phyloP scores from a whole-genome alignment of 2,888 invertebrate genomes.

The Eudasyphora cyanicolor region DNA sequence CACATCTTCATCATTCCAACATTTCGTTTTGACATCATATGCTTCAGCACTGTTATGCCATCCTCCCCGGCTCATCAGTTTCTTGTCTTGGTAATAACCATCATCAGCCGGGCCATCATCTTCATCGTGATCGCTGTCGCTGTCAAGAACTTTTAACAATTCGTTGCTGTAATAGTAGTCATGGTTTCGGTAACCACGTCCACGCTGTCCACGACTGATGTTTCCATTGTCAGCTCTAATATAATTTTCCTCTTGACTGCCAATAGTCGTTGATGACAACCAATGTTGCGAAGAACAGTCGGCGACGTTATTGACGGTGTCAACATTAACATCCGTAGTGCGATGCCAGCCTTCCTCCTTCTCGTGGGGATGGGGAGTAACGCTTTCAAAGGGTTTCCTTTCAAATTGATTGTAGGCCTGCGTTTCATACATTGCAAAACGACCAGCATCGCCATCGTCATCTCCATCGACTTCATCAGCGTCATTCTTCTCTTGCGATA shows the following conservation, averaged over 20 bases:
- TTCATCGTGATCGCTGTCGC: slow-evolving; percentile 5
- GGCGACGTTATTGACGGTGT: no score
- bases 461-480: neutral
- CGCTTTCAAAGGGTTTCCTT: slow-evolving; percentile 25
- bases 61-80: neutral
- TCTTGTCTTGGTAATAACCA: slow-evolving; percentile 12
- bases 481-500: slow-evolving; percentile 54
- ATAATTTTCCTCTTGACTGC: slow-evolving; percentile 56
- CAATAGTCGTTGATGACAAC: slow-evolving; percentile 31
- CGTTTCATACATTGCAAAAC: neutral
- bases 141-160: neutral
- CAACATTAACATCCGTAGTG: no score
- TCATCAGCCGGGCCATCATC: slow-evolving; percentile 4
- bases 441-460: neutral
- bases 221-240: slow-evolving; percentile 39
- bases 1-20: slow-evolving; percentile 4
- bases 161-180: slow-evolving; percentile 24
- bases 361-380: no score
- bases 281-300: neutral
- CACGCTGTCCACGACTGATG: neutral
- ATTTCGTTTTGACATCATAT: slow-evolving; percentile 10
- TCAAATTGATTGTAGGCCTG: slow-evolving; percentile 48
- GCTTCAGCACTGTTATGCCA: slow-evolving; percentile 21
- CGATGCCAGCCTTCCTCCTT: no score
- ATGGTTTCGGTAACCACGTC: neutral